Conservation (phyloP, 2,888 invertebrate species). For the Synanthedon myopaeformis region DNA sequence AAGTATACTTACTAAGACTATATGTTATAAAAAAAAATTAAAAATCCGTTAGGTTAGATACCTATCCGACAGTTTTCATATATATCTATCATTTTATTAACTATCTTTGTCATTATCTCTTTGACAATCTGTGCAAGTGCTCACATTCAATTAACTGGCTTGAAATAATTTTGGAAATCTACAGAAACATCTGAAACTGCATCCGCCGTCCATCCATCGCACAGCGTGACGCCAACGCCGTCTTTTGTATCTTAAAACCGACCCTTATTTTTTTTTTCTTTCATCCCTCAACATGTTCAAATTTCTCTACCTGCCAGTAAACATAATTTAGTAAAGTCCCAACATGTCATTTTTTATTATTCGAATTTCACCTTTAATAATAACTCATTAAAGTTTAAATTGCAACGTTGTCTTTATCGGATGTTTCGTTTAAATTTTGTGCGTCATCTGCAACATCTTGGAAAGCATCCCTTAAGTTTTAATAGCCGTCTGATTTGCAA, state of each 20-base stretch:
- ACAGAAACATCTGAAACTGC: constrained; percentile 56
- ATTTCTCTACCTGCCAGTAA: constrained; percentile 63
- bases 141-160: constrained; percentile 58
- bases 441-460: constrained; percentile 56
- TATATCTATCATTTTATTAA: background rate
- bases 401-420: constrained; percentile 4
- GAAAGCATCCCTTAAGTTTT: constrained; percentile 55
- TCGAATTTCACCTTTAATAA: constrained; percentile 16
- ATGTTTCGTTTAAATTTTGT: constrained; percentile 21
- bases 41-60: too few species aligned
- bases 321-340: constrained; percentile 6
- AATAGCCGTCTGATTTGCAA: constrained; percentile 46
- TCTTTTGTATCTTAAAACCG: constrained; percentile 59
- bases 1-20: too few species aligned
- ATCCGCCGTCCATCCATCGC: constrained; percentile 62
- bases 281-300: constrained; percentile 65
- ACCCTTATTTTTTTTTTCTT: constrained; percentile 65
- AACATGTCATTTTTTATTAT: constrained; percentile 9
- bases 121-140: constrained; percentile 39
- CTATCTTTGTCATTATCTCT: constrained; percentile 11
- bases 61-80: too few species aligned
- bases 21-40: too few species aligned
- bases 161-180: constrained; percentile 48
- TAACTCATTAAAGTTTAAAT: constrained; percentile 10
- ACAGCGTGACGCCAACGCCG: constrained; percentile 62